Evolutionary conservation across 1,140 invertebrate species (phyloP), one percentile per base, ranked within the genome.

Genomic region (Dolichoris vasculosae): DNA sequence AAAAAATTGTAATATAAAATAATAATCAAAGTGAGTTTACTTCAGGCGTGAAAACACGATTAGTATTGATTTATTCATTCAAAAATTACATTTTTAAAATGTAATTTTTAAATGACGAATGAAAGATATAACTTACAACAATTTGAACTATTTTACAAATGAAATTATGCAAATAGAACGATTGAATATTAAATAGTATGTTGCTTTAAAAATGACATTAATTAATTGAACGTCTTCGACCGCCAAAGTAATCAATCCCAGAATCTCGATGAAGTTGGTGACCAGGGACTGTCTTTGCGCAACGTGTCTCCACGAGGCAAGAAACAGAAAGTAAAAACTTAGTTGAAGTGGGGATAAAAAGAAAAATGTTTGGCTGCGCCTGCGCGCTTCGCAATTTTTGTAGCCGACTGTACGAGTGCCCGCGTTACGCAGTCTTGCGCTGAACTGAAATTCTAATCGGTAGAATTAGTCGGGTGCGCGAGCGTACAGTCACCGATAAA

Each of bases 371-470:
- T n/a, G n/a, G n/a, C n/a, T n/a, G 67, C 35, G 32, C 32, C 17
- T 59, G 82, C 64, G 59, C 63, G 75, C 77, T 63, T 64, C 43
- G 30, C 48, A 59, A 87, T 63, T 90, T 89, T 87, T 85, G 26
- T 6, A 7, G 23, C 6, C 35, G 89, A 89, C 87, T 90, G 89
- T 90, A 90, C 43, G 43, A 15, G 43, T 43, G n/a, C 40, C 67
- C 26, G 40, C 48, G 20, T n/a, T 46, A 77, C 82, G 85, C 84
- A 90, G 88, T 71, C 48, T 17, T 15, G 67, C 32, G 67, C 35
- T 1, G 15, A 35, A 88, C 88, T 89, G 87, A 91, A 92, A 91
- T 91, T 91, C 90, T 92, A 92, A 92, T 92, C 90, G 89, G 88
- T 88, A 91, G 91, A 92, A 92, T 92, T 90, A 92, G 89, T 91